Percentiles rank a stretch among this genome's conserved stretches.
Evolutionary conservation across 2,888 invertebrate species (phyloP).

Genomic region (Scelioninae gen. 1): DNA sequence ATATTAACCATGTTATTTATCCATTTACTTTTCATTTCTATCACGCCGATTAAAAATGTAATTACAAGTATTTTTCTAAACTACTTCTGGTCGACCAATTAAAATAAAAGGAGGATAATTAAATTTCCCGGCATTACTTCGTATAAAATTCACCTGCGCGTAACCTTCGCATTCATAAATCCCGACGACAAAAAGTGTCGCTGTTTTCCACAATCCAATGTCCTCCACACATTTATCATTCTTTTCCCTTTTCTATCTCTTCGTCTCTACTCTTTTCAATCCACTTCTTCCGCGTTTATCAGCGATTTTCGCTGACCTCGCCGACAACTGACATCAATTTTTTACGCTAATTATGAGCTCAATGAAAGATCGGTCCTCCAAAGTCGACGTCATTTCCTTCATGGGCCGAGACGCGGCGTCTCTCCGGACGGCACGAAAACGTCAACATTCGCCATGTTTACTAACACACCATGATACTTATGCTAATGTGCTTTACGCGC

Average conservation of each 20-base stretch:
- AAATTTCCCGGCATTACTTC: constrained; percentile 24
- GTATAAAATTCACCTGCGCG: constrained; percentile 38
- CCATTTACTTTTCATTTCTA: no score
- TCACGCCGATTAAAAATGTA: background rate
- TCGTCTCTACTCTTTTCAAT: background rate
- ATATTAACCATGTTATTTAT: no score
- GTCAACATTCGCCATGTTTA: constrained; percentile 49
- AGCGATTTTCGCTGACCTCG: background rate
- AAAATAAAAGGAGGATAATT: constrained; percentile 31
- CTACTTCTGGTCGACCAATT: background rate
- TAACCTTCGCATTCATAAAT: constrained; percentile 34
- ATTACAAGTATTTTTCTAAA: background rate
- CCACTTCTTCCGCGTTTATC: background rate
- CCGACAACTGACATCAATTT: background rate
- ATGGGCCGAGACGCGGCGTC: no score
- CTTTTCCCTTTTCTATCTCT: background rate
- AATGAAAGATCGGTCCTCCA: no score
- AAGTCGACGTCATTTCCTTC: no score
- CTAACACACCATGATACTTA: constrained; percentile 49
- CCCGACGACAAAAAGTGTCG: constrained; percentile 16
- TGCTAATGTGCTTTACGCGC: constrained; percentile 46
- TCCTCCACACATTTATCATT: constrained; percentile 23
- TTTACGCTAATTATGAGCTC: no score
- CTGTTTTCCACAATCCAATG: constrained; percentile 6
- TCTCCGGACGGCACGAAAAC: constrained; percentile 16